Evolutionary conservation across 2,888 invertebrate genomes (phyloP), one percentile per base, ranked within the genome.

Genomic region (Pristionchus arcanus): DNA sequence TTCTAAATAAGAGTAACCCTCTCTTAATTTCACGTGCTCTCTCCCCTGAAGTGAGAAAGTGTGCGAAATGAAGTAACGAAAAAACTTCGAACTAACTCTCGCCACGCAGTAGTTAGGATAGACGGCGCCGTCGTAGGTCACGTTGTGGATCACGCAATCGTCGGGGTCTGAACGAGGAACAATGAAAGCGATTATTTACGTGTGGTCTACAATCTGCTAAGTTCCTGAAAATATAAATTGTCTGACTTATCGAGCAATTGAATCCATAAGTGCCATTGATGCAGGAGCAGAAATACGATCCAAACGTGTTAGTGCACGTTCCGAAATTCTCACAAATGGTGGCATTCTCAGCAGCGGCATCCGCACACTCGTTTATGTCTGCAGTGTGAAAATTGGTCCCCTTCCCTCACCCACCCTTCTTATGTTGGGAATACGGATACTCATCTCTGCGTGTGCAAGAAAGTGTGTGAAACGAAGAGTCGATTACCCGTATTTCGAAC

Each of bases 131-230:
- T 59, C 59, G 84, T 49, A 49, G n/a, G 59, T 59, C 37, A 16
- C 84, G 59, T 53, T 53, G 34, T 34, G 42, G 19, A 59, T 31
- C 0, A 31, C 0, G 84, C 84, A 85, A 21, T 85, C 59, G 59
- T 85, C 59, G 21, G 84, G 84, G 34, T 85, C 84, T 85, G n/a
- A 85, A 85, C 42, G 25, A n/a, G 31, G n/a, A n/a, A n/a, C n/a
- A n/a, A n/a, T n/a, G n/a, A n/a, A n/a, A n/a, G n/a, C n/a, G n/a
- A n/a, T n/a, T n/a, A n/a, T n/a, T n/a, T n/a, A n/a, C n/a, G n/a
- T n/a, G n/a, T n/a, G n/a, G n/a, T n/a, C n/a, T n/a, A n/a, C n/a
- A n/a, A n/a, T n/a, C n/a, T n/a, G n/a, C n/a, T n/a, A n/a, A 37
- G 31, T 5, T 34, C 7, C 37, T 3, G 16, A 31, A 74, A 37